phyloP scores from a whole-genome alignment of 2,797 vertebrate genomes.

The Mallotus villosus region DNA sequence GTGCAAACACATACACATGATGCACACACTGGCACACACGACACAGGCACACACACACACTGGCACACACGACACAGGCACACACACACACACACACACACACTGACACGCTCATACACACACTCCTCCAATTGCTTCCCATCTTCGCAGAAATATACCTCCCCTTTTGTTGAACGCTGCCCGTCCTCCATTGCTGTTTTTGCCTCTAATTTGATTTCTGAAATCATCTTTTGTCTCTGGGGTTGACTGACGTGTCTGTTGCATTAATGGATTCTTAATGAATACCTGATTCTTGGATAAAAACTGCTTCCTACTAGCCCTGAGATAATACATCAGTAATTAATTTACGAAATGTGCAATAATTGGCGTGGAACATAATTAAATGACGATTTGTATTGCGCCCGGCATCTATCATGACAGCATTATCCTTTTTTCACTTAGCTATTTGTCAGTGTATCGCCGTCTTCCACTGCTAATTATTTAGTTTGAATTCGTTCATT shows the following conservation, averaged over 20 bases:
- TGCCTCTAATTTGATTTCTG: conserved; percentile 73
- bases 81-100: too few relatives aligned
- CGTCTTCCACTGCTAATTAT: conserved; percentile 73
- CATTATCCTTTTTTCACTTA: conserved; percentile 58
- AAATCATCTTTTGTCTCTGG: conserved; percentile 73
- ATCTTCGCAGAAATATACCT: too few relatives aligned
- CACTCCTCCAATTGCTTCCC: too few relatives aligned
- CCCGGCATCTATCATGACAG: conserved; percentile 63
- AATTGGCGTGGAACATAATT: conserved; percentile 73
- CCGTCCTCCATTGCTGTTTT: conserved; percentile 67
- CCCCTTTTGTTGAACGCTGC: too few relatives aligned
- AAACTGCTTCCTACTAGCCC: conserved; percentile 62
- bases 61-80: too few relatives aligned
- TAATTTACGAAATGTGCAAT: conserved; percentile 74
- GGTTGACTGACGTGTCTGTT: conserved; percentile 69
- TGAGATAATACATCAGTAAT: conserved; percentile 50
- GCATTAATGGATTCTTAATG: conserved; percentile 67
- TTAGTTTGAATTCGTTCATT: conserved; percentile 71
- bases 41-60: too few relatives aligned
- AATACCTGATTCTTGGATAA: conserved; percentile 45
- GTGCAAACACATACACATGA: too few relatives aligned
- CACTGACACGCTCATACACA: too few relatives aligned
- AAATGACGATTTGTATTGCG: conserved; percentile 71
- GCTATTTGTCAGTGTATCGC: conserved; percentile 66
- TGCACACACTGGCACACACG: too few relatives aligned